Base-by-base conservation (phyloP, 2,888 invertebrate genomes). In the Eristalinus aeneus region DNA sequence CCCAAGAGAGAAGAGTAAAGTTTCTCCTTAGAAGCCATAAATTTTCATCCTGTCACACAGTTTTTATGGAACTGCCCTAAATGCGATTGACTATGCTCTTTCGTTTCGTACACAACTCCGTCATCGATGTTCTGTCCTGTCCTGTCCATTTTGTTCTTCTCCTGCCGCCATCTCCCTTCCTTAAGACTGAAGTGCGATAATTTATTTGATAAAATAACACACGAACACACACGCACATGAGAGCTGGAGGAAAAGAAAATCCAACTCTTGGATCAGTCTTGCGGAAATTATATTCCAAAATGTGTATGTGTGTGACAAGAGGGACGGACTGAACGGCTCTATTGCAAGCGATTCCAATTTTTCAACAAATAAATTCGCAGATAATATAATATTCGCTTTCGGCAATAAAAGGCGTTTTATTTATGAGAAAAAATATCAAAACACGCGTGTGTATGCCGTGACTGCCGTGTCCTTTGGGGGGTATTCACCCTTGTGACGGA, bases 391-490 rank as follows among this genome's bases (percentile, higher is more conserved):
- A 61, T 76, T 61, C 67, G 68, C 69, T 27, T 46, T 31, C 23
- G 34, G 74, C 74, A 71, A 82, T 86, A 82, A 86, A 86, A 86
- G 86, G 86, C 86, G 82, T 86, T 82, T 82, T 86, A 86, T 86
- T 86, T 82, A 86, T 75, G 60, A 60, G 61, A 39, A 74, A n/a
- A 84, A 82, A 71, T 78, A 86, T 86, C 82, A 86, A 86, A 86
- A 86, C 82, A 86, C 60, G 16, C 56, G 32, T 72, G 67, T 56
- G 23, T 34, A 36, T 54, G 60, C 22, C 68, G 75, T 79, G 74
- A 67, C 36, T 20, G 53, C 0, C 54, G n/a, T 12, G 23, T 12
- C 20, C 22, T 32, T 36, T 32, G 58, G 27, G 56, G 36, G 20
- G 8, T 27, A 3, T 32, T 31, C 58, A 34, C 22, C 23, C 20